Evolutionary conservation across 2,888 invertebrate species (phyloP).

Genomic region (Lasioglossum villosulum): DNA sequence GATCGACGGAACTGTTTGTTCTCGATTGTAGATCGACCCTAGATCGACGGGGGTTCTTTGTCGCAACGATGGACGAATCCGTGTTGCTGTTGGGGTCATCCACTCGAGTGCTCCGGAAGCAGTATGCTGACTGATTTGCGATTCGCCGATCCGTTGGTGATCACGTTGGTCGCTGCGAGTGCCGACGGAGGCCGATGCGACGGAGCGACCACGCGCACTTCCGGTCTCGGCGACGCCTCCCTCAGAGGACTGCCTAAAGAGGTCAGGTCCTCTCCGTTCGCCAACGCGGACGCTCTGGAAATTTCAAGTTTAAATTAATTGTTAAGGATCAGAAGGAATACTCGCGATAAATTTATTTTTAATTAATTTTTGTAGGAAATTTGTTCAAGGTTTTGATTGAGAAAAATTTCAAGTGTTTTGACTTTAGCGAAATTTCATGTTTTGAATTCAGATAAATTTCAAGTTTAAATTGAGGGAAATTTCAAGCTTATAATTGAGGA

Average conservation of each 20-base stretch:
- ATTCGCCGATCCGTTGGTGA: constrained; percentile 60
- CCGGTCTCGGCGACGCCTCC: constrained; percentile 78
- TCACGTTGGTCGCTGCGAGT: constrained; percentile 47
- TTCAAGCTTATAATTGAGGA: no score
- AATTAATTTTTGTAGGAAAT: no score
- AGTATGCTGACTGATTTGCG: constrained; percentile 83
- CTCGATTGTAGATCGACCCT: constrained; percentile 14
- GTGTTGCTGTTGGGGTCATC: constrained; percentile 79
- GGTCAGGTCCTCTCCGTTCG: constrained; percentile 72
- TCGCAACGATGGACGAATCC: constrained; percentile 80
- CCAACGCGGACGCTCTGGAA: constrained; percentile 67
- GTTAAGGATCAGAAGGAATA: no score
- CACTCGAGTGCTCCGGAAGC: constrained; percentile 79
- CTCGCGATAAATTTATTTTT: no score
- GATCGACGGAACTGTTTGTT: no score
- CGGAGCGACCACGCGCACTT: constrained; percentile 80
- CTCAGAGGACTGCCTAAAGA: constrained; percentile 72
- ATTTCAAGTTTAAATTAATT: neutral
- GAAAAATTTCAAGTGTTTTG: no score
- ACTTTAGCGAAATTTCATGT: no score
- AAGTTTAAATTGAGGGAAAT: no score
- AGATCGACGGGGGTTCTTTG: constrained; percentile 74
- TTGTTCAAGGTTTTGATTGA: no score
- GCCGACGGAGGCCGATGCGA: constrained; percentile 76
- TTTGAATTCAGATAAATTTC: no score